Percentiles rank a stretch among this genome's conserved stretches.
These are phyloP conservation scores for Rhinophrynus dorsalis DNA, from an alignment of 2,797 vertebrate genomes.

Conservation along the genomic window DNA sequence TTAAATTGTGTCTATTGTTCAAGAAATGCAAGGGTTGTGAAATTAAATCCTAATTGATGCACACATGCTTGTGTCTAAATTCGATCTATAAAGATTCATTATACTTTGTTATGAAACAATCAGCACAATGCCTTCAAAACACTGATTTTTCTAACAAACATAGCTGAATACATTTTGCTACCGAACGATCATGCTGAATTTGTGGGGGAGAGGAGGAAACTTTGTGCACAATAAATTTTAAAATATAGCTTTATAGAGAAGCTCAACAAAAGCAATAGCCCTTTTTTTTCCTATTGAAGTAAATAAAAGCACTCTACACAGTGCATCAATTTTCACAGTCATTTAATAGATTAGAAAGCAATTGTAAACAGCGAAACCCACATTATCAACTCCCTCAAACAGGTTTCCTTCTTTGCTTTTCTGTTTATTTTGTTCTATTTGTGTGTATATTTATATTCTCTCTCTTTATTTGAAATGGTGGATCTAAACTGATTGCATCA, in stretches of 20 bases:
- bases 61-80: not conserved
- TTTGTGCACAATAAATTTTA: conserved; percentile 67
- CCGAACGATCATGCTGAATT: not conserved
- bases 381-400: conserved; percentile 73
- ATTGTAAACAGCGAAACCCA: conserved; percentile 74
- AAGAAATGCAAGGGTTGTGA: not conserved
- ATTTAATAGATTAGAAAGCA: conserved; percentile 80
- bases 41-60: not conserved
- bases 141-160: not conserved
- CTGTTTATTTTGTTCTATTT: conserved; percentile 56
- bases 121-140: not conserved
- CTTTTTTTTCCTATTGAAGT: conserved; percentile 47
- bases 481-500: conserved; percentile 65
- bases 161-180: not conserved
- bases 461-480: conserved; percentile 73
- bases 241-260: conserved; percentile 64
- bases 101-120: conserved; percentile 17
- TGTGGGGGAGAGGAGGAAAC: conserved; percentile 52
- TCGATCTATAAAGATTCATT: conserved; percentile 17
- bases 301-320: conserved; percentile 69
- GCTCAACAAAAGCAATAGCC: conserved; percentile 55
- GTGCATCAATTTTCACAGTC: conserved; percentile 76
- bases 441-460: conserved; percentile 55
- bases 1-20: not conserved
- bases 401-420: conserved; percentile 64